phyloP scores from a whole-genome alignment of 2,113 vertebrate genomes.

The Osmerus eperlanus region DNA sequence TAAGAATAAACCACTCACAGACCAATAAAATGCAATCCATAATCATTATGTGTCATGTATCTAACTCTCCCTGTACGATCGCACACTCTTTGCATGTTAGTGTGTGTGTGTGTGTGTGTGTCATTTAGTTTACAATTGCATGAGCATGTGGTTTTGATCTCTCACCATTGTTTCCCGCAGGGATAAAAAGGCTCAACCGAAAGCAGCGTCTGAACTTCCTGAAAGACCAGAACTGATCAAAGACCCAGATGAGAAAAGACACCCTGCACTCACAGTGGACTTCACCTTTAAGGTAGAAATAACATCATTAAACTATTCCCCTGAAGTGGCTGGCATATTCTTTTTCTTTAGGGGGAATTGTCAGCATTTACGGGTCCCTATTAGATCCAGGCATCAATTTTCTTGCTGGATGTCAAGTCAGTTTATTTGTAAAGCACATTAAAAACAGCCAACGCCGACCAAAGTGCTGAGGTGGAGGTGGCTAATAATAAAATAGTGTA shows the following conservation, averaged over 20 bases:
- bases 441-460: no score
- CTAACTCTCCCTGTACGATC: background rate
- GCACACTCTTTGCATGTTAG: background rate
- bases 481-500: no score
- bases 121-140: background rate
- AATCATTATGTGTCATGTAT: no score
- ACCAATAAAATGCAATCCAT: slow-evolving; percentile 42
- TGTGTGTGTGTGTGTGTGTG: background rate
- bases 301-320: background rate
- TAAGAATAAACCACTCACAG: background rate
- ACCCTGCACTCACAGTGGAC: slow-evolving; percentile 62
- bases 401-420: no score
- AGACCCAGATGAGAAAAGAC: slow-evolving; percentile 23
- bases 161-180: slow-evolving; percentile 30
- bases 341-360: no score
- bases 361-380: no score
- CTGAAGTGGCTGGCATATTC: no score
- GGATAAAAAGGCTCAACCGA: background rate
- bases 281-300: slow-evolving; percentile 63
- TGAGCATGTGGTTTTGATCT: background rate
- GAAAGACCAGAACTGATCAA: slow-evolving; percentile 32
- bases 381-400: no score
- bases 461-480: no score
- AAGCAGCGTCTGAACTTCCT: slow-evolving; percentile 7
- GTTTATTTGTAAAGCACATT: no score